Evolutionary conservation across 2,888 invertebrate genomes (phyloP), one percentile per base, ranked within the genome.

Genomic region (Sisyra terminalis): DNA sequence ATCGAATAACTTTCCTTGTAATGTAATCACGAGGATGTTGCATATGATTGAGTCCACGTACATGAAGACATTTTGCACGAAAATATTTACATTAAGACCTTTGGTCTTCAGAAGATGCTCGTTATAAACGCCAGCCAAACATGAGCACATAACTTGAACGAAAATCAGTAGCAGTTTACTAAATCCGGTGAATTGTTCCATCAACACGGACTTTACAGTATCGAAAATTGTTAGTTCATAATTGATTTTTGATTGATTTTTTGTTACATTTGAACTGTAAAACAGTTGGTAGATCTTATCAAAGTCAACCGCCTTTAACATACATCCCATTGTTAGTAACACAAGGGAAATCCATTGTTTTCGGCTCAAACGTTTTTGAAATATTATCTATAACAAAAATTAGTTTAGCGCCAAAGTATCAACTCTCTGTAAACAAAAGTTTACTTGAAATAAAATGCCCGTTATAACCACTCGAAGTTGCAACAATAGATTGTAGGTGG

Each of bases 61-160:
- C 89, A 94, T 92, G 55, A 89, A 94, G 6, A 90, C 77, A 60
- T 94, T 96, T 63, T 94, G 94, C 49, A 93, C 65, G 63, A 87
- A 89, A 53, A 94, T 84, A 56, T 90, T 84, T 0, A 90, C 81
- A 49, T 82, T 77, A 2, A 78, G 74, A 13, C 88, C 88, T 52
- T 79, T 75, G 18, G 80, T 81, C 66, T 94, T 94, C 3, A 96
- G 66, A 42, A 96, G 67, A 61, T 87, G 90, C 58, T 96, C 94
- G 58, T 93, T 94, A 61, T 93, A 96, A 3, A 94, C 94, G 5
- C 94, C 94, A 1, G 94, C 94, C 46, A 92, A 64, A 52, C 93
- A 94, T 0, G 94, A 94, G 56, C 86, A 92, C 48, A 90, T 73
- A 40, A 86, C 83, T 71, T 93, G 82, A 14, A 83, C 72, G 47